These are phyloP conservation scores for Drosophila arawakana DNA, from an alignment of 1,140 invertebrate species.

Conservation along the genomic window DNA sequence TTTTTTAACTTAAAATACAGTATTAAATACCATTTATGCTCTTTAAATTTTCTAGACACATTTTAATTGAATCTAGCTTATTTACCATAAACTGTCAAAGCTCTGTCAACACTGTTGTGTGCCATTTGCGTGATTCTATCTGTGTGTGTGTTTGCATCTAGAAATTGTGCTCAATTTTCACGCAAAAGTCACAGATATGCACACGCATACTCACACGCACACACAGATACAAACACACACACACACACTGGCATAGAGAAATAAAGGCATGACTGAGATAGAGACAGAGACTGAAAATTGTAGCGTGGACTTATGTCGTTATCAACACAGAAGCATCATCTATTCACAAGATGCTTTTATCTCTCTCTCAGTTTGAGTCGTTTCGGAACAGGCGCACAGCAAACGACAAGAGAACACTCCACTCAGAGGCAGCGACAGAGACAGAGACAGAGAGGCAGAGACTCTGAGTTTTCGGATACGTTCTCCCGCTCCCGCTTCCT, in stretches of 20 bases:
- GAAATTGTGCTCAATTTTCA: constrained; percentile 78
- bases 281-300: constrained; percentile 28
- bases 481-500: constrained; percentile 1
- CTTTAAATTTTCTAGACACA: too few species aligned
- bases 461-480: constrained; percentile 14
- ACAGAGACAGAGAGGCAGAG: constrained; percentile 1
- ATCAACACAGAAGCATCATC: constrained; percentile 83
- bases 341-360: constrained; percentile 80
- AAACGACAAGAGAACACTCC: constrained; percentile 61
- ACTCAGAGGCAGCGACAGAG: constrained; percentile 49
- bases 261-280: constrained; percentile 21
- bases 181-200: constrained; percentile 47
- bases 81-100: too few species aligned
- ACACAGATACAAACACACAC: constrained; percentile 14
- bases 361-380: constrained; percentile 83
- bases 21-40: too few species aligned
- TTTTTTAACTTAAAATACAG: too few species aligned
- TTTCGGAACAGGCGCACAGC: constrained; percentile 78
- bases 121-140: too few species aligned
- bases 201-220: constrained; percentile 25
- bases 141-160: constrained; percentile 48
- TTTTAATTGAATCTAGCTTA: too few species aligned
- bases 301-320: constrained; percentile 53
- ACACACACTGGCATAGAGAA: not conserved
- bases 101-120: too few species aligned